Percentiles rank a stretch among this genome's conserved stretches.
Evolutionary conservation across 2,797 vertebrate genomes (phyloP).

Genomic region (Sebastes flavidus): DNA sequence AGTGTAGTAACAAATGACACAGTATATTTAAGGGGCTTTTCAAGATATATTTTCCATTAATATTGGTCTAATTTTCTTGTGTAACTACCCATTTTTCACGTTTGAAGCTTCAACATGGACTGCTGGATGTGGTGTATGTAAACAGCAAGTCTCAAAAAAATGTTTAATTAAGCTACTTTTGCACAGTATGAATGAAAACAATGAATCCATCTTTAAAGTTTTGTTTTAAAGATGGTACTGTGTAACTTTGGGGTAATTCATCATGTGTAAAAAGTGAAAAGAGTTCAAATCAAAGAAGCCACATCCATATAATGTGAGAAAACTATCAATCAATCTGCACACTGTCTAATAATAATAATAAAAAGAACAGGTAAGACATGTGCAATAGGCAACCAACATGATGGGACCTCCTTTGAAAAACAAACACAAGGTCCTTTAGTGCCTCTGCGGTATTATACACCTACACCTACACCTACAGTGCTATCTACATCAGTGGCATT

Average conservation of each 20-base stretch:
- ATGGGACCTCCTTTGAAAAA: constrained; percentile 33
- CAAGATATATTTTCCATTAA: background rate
- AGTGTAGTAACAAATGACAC: constrained; percentile 53
- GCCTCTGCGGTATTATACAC: constrained; percentile 50
- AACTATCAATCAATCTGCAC: background rate
- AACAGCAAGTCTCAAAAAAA: background rate
- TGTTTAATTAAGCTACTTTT: background rate
- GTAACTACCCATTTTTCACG: background rate
- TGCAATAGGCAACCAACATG: constrained; percentile 52
- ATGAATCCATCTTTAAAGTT: background rate
- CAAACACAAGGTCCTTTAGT: constrained; percentile 67
- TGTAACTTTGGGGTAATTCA: background rate
- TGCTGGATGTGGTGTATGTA: background rate
- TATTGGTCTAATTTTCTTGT: background rate
- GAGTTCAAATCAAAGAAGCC: background rate
- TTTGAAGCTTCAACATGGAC: background rate
- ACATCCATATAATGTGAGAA: background rate
- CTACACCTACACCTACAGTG: constrained; percentile 74
- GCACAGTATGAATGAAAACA: background rate
- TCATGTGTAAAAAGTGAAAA: background rate
- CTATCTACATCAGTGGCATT: constrained; percentile 57
- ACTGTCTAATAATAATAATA: background rate
- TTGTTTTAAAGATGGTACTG: background rate
- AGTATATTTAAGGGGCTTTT: constrained; percentile 2
- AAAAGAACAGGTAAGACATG: constrained; percentile 32